Evolutionary conservation across 2,888 invertebrate genomes (phyloP).

Genomic region (Scaptomyza polygonia): DNA sequence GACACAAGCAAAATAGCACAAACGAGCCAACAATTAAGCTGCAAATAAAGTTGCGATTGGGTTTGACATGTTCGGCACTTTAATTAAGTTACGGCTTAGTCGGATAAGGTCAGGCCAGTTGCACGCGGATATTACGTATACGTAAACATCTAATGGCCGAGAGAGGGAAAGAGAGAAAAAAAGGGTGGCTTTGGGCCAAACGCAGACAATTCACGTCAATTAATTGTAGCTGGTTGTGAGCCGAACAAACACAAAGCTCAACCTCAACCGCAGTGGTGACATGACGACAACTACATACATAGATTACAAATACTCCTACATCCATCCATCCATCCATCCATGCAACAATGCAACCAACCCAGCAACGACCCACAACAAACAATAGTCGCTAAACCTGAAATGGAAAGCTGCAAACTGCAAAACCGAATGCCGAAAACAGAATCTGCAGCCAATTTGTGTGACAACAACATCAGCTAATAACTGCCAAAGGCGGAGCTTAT

Average conservation of each 20-base stretch:
- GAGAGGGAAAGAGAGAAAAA: neutral
- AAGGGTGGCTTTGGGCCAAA: slow-evolving; percentile 5
- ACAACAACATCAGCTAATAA: slow-evolving; percentile 39
- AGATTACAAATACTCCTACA: slow-evolving; percentile 30
- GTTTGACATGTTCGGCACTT: slow-evolving; percentile 35
- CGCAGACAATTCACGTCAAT: slow-evolving; percentile 61
- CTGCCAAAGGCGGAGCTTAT: slow-evolving; percentile 31
- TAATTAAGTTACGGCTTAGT: slow-evolving; percentile 53
- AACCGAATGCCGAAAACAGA: slow-evolving; percentile 32
- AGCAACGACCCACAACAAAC: slow-evolving; percentile 22
- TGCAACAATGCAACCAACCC: neutral
- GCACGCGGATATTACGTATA: slow-evolving; percentile 45
- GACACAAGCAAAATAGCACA: slow-evolving; percentile 15
- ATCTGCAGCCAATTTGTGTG: slow-evolving; percentile 42
- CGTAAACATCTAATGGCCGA: slow-evolving; percentile 8
- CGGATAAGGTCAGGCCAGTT: slow-evolving; percentile 21
- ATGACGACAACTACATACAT: slow-evolving; percentile 43
- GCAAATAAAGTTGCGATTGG: slow-evolving; percentile 35
- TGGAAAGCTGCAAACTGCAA: slow-evolving; percentile 31
- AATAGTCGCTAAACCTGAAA: slow-evolving; percentile 29
- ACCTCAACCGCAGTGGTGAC: slow-evolving; percentile 36
- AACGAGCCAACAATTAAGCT: slow-evolving; percentile 28
- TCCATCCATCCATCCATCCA: neutral
- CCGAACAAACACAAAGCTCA: slow-evolving; percentile 32
- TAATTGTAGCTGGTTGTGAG: slow-evolving; percentile 53